Base-by-base conservation (phyloP, 2,113 vertebrate genomes). In the Semnornis frantzii region DNA sequence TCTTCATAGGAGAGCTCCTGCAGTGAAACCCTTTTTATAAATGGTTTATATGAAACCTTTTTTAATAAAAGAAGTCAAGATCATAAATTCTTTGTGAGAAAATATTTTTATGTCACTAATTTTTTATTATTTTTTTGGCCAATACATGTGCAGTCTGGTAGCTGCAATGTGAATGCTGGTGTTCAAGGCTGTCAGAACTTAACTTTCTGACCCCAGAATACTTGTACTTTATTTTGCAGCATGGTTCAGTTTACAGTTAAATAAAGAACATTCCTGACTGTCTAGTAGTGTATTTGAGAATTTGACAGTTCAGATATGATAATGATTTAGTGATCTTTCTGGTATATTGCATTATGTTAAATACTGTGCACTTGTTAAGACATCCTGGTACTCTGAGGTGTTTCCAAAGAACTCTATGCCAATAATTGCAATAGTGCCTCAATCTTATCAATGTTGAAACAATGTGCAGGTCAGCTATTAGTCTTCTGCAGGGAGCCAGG, bases 161-260 rank as follows among this genome's bases (percentile, higher is more conserved):
- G 39, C 70, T 75, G 17, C 21, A 59, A 34, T 58, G n/a, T 82
- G 68, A 52, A 8, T 59, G 46, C 64, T 85, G 52, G 10, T 83
- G 31, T 73, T 20, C 91, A 57, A 60, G 27, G 15, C 37, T 79
- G 46, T 1, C 37, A 74, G 46, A 77, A 70, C 42, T 87, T 90
- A 77, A 70, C 42, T 87, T 90, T 64, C 15, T 76, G 85, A 83
- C 17, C 15, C 8, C 18, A 58, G 37, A 78, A 74, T 80, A 31
- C 44, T 33, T 90, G 8, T 72, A 44, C 48, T 57, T 87, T 69
- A 24, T 59, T 50, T 85, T 77, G 28, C 52, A 86, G 39, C 54
- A 25, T 75, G n/a, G 17, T 87, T 31, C 72, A 48, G 74, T 83
- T 89, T 85, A 63, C 37, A 59, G 17, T 83, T 91, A 82, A 78